Evolutionary conservation across 1,140 invertebrate genomes (phyloP).

Genomic region (Thrips palmi): DNA sequence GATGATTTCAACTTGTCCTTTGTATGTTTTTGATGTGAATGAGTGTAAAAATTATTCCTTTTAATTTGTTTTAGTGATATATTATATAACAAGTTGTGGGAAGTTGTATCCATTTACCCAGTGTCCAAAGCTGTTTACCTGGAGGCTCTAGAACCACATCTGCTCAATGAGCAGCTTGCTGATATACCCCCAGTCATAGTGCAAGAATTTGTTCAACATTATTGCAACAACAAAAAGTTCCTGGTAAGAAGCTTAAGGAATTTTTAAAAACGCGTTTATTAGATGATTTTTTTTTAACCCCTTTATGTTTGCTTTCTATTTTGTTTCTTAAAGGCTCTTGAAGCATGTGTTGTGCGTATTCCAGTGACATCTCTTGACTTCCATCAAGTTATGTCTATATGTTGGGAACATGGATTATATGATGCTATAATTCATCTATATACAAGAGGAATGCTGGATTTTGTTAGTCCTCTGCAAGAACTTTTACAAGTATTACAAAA

Average conservation of each 20-base stretch:
- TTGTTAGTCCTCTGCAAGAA: slow-evolving; percentile 65
- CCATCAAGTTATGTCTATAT: slow-evolving; percentile 71
- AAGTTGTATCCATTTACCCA: slow-evolving; percentile 25
- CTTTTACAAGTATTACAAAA: slow-evolving; percentile 36
- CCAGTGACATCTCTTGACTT: slow-evolving; percentile 74
- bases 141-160: slow-evolving; percentile 27
- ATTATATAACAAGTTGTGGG: slow-evolving; percentile 32
- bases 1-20: neutral
- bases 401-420: slow-evolving; percentile 57
- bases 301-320: slow-evolving; percentile 6
- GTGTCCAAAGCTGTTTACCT: slow-evolving; percentile 26
- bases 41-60: neutral
- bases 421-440: slow-evolving; percentile 79
- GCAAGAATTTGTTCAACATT: slow-evolving; percentile 42
- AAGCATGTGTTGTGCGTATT: slow-evolving; percentile 63
- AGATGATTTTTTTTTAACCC: neutral
- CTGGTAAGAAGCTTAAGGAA: slow-evolving; percentile 15
- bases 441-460: slow-evolving; percentile 69
- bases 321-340: slow-evolving; percentile 41
- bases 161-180: slow-evolving; percentile 30
- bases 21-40: neutral
- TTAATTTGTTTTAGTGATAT: slow-evolving; percentile 22
- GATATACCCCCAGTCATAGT: slow-evolving; percentile 39
- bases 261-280: neutral
- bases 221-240: slow-evolving; percentile 30